Percentiles rank a stretch among this genome's conserved stretches.
phyloP scores from a whole-genome alignment of 2,113 vertebrate species.

The Pseudois nayaur region DNA sequence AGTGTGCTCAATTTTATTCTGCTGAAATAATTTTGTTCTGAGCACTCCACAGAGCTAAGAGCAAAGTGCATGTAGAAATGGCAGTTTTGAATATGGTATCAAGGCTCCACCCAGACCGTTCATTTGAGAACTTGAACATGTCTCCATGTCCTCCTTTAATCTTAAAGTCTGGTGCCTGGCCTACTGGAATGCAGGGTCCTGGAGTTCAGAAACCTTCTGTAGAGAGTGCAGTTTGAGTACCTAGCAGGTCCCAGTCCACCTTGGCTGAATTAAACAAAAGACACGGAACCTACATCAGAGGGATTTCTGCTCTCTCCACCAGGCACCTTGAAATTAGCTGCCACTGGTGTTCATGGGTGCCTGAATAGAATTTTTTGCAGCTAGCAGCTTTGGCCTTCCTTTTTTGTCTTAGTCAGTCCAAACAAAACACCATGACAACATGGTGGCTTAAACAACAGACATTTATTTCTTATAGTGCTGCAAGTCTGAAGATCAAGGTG shows the following conservation, averaged over 20 bases:
- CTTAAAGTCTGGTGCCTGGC: neutral
- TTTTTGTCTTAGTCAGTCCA: neutral
- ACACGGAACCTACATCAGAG: neutral
- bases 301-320: neutral
- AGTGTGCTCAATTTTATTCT: neutral
- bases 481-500: neutral
- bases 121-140: neutral
- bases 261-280: neutral
- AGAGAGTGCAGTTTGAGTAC: neutral
- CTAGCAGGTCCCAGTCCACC: too few species aligned
- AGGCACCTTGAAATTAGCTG: neutral
- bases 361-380: neutral
- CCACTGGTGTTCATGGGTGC: too few species aligned
- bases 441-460: neutral
- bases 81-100: neutral
- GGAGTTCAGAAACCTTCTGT: neutral
- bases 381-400: neutral
- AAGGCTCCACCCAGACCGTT: neutral
- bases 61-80: rapidly evolving
- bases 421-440: neutral
- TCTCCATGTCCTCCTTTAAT: neutral
- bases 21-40: neutral
- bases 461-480: neutral
- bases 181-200: neutral
- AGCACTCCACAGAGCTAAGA: neutral